Conservation (phyloP, 1,140 invertebrate genomes). For the Pectinophora gossypiella region DNA sequence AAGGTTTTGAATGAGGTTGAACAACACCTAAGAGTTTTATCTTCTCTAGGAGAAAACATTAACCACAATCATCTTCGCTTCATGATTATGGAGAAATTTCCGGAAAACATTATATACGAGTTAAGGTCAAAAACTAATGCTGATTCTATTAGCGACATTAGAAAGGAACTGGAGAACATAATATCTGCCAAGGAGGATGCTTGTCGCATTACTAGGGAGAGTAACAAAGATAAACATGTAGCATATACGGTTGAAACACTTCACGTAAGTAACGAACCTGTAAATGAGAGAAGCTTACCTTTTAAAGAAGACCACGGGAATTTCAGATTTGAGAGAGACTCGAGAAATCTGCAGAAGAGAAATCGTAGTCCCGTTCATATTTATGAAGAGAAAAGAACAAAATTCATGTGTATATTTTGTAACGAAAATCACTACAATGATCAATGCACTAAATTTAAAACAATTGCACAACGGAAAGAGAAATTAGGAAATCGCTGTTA, state of each 20-base stretch:
- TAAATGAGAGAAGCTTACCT: too few species aligned
- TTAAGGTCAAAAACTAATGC: background rate
- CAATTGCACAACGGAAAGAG: too few species aligned
- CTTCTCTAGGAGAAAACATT: conserved; percentile 3
- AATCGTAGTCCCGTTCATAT: too few species aligned
- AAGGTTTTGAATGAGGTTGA: conserved; percentile 5
- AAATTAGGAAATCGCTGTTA: too few species aligned
- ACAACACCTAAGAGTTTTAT: conserved; percentile 4
- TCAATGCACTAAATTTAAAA: too few species aligned
- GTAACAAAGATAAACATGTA: background rate
- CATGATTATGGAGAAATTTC: conserved; percentile 7
- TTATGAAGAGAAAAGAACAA: too few species aligned
- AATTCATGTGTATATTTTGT: too few species aligned
- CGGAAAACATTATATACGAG: conserved; percentile 5
- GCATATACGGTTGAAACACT: background rate
- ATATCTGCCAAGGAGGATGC: background rate
- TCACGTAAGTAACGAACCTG: background rate
- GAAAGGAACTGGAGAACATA: background rate
- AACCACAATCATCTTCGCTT: conserved; percentile 1
- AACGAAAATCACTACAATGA: too few species aligned
- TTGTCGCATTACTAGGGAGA: background rate
- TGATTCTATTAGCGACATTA: background rate
- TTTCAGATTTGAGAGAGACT: too few species aligned
- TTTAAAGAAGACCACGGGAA: too few species aligned
- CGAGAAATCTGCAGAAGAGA: too few species aligned